Evolutionary conservation across 2,113 vertebrate genomes (phyloP), one percentile per base, ranked within the genome.

Genomic region (Cryptotis parvus): DNA sequence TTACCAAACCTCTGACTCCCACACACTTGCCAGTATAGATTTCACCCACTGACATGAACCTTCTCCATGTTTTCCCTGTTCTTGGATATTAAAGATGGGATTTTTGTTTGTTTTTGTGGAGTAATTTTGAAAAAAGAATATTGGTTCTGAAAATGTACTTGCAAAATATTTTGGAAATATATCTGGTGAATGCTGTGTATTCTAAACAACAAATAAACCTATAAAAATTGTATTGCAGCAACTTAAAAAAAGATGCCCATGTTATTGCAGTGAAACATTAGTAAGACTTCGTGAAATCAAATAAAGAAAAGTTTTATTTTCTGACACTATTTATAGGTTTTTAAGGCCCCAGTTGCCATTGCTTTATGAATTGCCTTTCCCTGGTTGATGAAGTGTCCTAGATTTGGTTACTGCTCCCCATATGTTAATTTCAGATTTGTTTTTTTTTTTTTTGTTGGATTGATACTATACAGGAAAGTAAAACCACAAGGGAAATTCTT

Each of bases 361-460:
- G 18, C 9, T 92, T 95, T 95, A 89, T 41, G 52, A 70, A 31
- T 86, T 95, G 29, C 26, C 83, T 49, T 58, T 31, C n/a, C 14
- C 31, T 94, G 95, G 93, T 84, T 83, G 94, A 72, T 95, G n/a
- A 89, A 70, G 39, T 95, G 73, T 93, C 76, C 72, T 6, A 10
- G 89, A 58, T 94, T 96, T 96, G 94, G 86, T 93, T 95, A 83
- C 65, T 93, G 55, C 93, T 84, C 33, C 31, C 84, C 68, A 95
- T 41, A 77, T 94, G 84, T 94, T 97, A 96, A 95, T 96, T 97
- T 94, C 70, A 69, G 65, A 52, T 95, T 49, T 49, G 45, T 49
- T 9, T n/a, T 73, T 96, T 97, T 93, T 89, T 68, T 69, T 97
- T 93, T 91, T 68, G 73, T 66, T 90, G 69, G 55, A 93, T 96